Base-by-base conservation (phyloP, 2,888 invertebrate species). In the Apotomis betuletana region DNA sequence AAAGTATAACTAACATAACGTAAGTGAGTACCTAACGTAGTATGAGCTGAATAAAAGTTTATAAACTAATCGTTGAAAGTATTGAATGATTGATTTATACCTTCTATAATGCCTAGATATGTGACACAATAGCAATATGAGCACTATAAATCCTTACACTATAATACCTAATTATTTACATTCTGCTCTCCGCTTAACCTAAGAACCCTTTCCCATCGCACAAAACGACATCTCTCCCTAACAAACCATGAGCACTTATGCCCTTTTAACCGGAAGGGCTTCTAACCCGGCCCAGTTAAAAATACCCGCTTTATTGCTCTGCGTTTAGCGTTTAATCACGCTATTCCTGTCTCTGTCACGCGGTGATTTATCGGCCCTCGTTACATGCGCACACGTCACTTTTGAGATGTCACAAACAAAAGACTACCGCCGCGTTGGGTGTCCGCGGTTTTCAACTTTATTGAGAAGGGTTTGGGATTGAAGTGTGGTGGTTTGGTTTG, bases 341-440 rank as follows among this genome's bases (percentile, higher is more conserved):
- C 82, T 83, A 85, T 86, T 87, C 84, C 82, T 78, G 88, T 81
- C 78, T 85, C 85, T 82, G 88, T 85, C 88, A 82, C 80, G 80
- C 80, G 70, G 76, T 90, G 89, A 90, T 88, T 89, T 88, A 90
- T 87, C 76, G 73, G 77, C 78, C 49, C 82, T 88, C 87, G 85
- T 89, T 89, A 88, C 69, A 62, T 69, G 75, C 75, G 73, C 73
- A 60, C 41, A 69, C 68, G 74, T 70, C 71, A 44, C 27, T 59
- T 54, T 61, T 67, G 67, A 71, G 60, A 59, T 55, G 64, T 65
- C 65, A 65, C 55, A 65, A 65, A 65, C 55, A 65, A 65, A 65
- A 65, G 65, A 65, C 27, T 27, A 27, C 27, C 27, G 55, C 41
- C 8, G 3, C 41, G 9, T 9, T 8, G 5, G 4, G 55, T 46